Base-by-base conservation (phyloP, 2,888 invertebrate species). In the Drosophila conformis region DNA sequence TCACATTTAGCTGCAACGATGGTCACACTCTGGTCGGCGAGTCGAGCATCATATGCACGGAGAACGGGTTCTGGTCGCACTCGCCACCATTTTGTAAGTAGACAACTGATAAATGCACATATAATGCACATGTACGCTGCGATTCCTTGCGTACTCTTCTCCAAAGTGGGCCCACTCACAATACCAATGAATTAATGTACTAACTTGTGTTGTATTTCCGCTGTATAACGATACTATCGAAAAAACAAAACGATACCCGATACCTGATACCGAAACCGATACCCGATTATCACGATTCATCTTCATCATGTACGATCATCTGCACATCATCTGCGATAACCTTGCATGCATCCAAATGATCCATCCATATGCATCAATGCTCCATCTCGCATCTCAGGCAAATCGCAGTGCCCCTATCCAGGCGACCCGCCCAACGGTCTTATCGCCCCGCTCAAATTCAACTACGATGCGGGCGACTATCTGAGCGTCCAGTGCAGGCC, bases 51-150 rank as follows among this genome's bases (percentile, higher is more conserved):
- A 96, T 97, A 53, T 98, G 98, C 93, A 97, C 97, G 8, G 97
- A 97, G 92, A 96, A 96, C 73, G 97, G 97, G 54, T 96, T 96
- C 91, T 98, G 97, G 98, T 97, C 97, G 2, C 97, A 97, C 92
- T 96, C 96, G 29, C 95, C 97, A 15, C 98, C 98, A 56, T 96
- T 96, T 91, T 98, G 98, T 95, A 93, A 93, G 93, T 93, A 91
- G 83, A 87, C 76, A 83, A 72, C 79, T 72, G 80, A 68, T 68
- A 64, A 62, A 67, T 72, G 73, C 66, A 69, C 66, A 70, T 62
- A 83, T 63, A 72, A 76, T 73, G 82, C 82, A 80, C 72, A 81
- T 46, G 27, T 73, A 70, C 77, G 81, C 82, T 69, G 82, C 80
- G 77, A 69, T 49, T 63, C 75, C 76, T 76, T 75, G 74, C 78